phyloP scores from a whole-genome alignment of 2,797 vertebrate genomes.

The Podargus strigoides region DNA sequence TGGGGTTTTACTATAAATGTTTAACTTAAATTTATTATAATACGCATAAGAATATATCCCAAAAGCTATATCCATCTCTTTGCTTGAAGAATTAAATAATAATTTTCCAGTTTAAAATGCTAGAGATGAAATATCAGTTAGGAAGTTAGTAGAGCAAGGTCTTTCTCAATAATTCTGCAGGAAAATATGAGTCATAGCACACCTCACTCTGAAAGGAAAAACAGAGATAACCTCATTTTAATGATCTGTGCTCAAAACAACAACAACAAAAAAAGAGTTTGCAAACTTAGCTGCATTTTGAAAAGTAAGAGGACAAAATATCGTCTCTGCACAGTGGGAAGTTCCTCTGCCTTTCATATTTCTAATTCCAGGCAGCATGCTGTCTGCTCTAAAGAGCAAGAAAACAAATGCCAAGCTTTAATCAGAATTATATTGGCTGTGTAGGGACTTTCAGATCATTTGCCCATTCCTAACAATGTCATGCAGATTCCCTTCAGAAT shows the following conservation, averaged over 20 bases:
- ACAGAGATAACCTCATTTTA: conserved; percentile 31
- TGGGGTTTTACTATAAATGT: background rate
- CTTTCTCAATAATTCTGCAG: background rate
- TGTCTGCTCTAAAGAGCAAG: conserved; percentile 48
- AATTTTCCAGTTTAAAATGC: background rate
- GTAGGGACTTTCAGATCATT: conserved; percentile 40
- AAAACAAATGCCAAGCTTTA: conserved; percentile 67
- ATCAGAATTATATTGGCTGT: conserved; percentile 45
- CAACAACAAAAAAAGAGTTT: background rate
- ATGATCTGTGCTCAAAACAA: background rate
- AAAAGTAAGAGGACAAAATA: conserved; percentile 17
- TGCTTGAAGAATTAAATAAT: background rate
- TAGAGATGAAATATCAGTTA: background rate
- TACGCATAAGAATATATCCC: background rate
- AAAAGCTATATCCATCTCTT: background rate
- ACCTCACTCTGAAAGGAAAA: conserved; percentile 18
- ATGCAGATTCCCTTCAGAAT: conserved; percentile 37
- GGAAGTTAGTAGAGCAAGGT: background rate
- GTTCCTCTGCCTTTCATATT: conserved; percentile 55
- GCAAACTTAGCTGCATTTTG: conserved; percentile 1
- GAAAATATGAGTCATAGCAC: background rate
- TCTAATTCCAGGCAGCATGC: conserved; percentile 65
- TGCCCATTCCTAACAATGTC: conserved; percentile 33
- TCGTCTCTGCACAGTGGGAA: conserved; percentile 28
- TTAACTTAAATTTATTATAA: background rate